Evolutionary conservation across 2,888 invertebrate genomes (phyloP).

Genomic region (Eucriotettix oculatus): DNA sequence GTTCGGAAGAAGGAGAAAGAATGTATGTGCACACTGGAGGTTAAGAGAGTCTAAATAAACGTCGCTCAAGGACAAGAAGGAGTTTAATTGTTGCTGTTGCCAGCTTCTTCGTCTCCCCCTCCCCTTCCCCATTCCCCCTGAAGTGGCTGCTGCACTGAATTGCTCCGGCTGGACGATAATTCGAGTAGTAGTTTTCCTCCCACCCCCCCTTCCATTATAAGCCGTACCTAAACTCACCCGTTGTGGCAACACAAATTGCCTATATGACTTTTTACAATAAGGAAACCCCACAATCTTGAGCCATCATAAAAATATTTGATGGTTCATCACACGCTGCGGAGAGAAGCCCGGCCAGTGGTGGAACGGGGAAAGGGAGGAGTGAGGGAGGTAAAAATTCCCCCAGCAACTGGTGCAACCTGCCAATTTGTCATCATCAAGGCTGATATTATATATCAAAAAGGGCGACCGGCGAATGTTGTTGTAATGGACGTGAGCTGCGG

Average conservation of each 20-base stretch:
- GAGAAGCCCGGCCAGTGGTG: too few relatives aligned
- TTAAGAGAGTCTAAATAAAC: too few relatives aligned
- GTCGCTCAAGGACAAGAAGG: too few relatives aligned
- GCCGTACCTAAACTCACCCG: background rate
- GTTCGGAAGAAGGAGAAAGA: too few relatives aligned
- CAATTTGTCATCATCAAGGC: slow-evolving; percentile 1
- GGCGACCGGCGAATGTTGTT: background rate
- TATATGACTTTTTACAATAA: background rate
- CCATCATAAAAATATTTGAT: slow-evolving; percentile 2
- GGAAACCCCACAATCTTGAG: background rate
- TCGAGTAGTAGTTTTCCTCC: too few relatives aligned
- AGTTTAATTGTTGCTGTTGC: too few relatives aligned
- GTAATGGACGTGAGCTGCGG: background rate
- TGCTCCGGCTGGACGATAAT: too few relatives aligned
- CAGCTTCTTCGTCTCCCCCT: too few relatives aligned
- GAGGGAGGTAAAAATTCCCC: background rate
- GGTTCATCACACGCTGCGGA: background rate
- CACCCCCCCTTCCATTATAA: too few relatives aligned
- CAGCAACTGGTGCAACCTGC: background rate
- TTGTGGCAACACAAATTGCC: background rate
- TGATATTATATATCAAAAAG: background rate
- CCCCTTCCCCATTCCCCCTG: too few relatives aligned
- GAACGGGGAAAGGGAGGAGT: background rate
- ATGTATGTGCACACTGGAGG: too few relatives aligned
- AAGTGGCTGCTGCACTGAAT: too few relatives aligned